A percentile compares a stretch with the other conserved stretches of the same genome.
Conservation (phyloP, 2,797 vertebrate species). For the Gallinago nigripennis region DNA sequence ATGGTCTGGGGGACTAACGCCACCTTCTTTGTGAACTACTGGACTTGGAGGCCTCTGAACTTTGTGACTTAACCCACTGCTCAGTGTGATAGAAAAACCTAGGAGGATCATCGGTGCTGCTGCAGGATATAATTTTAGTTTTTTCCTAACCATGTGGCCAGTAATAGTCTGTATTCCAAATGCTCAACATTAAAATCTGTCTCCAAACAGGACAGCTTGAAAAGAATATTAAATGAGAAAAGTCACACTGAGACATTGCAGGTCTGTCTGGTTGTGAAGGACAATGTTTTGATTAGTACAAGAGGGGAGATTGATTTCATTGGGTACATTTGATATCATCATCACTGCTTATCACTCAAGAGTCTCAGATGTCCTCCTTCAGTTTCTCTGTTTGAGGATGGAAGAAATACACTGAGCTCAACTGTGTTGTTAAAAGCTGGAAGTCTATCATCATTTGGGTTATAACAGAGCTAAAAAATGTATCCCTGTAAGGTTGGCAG, state of each 20-base stretch:
- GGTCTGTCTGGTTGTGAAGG: neutral
- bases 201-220: neutral
- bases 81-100: neutral
- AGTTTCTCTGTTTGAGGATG: neutral
- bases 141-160: neutral
- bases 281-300: conserved; percentile 11
- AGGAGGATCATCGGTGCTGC: neutral
- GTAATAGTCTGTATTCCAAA: neutral
- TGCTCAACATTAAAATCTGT: neutral
- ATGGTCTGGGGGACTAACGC: neutral
- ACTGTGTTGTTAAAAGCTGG: neutral
- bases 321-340: neutral
- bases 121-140: neutral
- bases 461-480: neutral
- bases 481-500: neutral
- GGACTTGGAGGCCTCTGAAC: neutral
- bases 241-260: neutral
- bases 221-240: neutral
- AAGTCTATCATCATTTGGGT: neutral
- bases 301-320: neutral
- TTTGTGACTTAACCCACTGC: neutral
- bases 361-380: neutral
- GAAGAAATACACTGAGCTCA: neutral
- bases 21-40: neutral
- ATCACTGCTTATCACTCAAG: neutral